These are phyloP conservation scores for Caenorhabditis uteleia DNA, from an alignment of 2,888 invertebrate genomes.

Conservation along the genomic window DNA sequence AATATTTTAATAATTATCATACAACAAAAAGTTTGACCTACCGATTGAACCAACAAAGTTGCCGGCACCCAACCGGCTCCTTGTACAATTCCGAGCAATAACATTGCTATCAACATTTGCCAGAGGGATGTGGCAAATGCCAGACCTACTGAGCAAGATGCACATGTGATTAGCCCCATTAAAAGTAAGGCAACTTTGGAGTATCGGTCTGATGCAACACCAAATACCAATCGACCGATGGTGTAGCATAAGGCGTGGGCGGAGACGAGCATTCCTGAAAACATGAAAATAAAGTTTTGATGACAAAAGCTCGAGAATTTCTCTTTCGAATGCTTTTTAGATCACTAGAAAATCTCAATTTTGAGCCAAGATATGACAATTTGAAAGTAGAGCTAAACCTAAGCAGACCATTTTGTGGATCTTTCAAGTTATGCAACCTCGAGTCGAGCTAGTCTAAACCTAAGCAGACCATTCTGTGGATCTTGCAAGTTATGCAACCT, in stretches of 20 bases:
- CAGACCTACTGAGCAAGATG: constrained; percentile 16
- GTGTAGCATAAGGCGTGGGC: constrained; percentile 49
- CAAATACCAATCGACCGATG: constrained; percentile 45
- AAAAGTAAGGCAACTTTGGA: constrained; percentile 36
- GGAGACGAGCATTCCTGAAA: constrained; percentile 51
- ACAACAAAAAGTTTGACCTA: constrained; percentile 1
- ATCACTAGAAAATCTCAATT: no score
- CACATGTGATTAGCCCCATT: constrained; percentile 29
- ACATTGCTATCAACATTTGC: constrained; percentile 32
- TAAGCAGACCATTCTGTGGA: no score
- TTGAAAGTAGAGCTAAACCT: no score
- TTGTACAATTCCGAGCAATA: constrained; percentile 40
- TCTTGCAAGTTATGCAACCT: no score
- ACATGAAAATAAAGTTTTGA: background rate
- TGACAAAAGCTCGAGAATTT: no score
- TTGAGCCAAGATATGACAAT: no score
- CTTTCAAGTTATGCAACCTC: no score
- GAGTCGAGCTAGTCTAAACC: no score
- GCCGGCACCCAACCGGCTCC: constrained; percentile 52
- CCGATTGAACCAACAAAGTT: constrained; percentile 33
- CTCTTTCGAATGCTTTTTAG: no score
- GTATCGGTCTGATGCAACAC: constrained; percentile 43
- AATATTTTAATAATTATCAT: no score
- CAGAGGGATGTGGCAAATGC: constrained; percentile 28
- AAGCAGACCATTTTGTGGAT: no score